phyloP scores from a whole-genome alignment of 1,140 invertebrate genomes.

The Sarcophaga peregrina region DNA sequence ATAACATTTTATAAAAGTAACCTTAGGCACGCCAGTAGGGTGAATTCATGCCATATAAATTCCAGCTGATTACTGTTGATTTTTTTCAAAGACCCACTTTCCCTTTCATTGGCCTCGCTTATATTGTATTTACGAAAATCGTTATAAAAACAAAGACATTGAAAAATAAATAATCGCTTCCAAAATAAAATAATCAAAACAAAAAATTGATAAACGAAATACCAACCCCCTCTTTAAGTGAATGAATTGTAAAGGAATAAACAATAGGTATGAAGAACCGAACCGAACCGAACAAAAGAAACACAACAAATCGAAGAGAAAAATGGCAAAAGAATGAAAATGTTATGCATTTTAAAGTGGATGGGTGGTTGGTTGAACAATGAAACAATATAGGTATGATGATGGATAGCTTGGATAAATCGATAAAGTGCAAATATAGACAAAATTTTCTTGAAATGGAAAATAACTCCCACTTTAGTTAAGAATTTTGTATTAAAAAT shows the following conservation, averaged over 20 bases:
- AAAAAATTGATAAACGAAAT: conserved; percentile 1
- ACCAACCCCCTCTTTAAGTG: not conserved
- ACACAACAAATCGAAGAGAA: not conserved
- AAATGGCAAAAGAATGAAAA: not conserved
- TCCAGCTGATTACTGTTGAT: too few relatives aligned
- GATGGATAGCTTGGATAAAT: conserved; percentile 25
- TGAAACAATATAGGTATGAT: not conserved
- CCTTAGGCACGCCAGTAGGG: too few relatives aligned
- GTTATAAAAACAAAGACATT: not conserved
- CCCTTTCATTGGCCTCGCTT: too few relatives aligned
- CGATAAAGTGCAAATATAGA: conserved; percentile 29
- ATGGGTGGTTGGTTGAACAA: conserved; percentile 18
- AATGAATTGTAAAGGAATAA: not conserved
- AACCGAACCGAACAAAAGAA: not conserved
- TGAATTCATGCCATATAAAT: too few relatives aligned
- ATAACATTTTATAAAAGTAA: too few relatives aligned
- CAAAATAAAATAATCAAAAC: not conserved
- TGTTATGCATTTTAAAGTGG: conserved; percentile 20
- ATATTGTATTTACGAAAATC: not conserved
- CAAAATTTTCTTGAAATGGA: not conserved
- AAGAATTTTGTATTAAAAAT: not conserved
- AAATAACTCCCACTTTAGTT: not conserved
- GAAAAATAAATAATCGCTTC: not conserved
- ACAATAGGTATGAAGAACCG: not conserved
- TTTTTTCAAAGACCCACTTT: too few relatives aligned